Evolutionary conservation across 2,888 invertebrate genomes (phyloP), one percentile per base, ranked within the genome.

Genomic region (Agrenia bidenticulata): DNA sequence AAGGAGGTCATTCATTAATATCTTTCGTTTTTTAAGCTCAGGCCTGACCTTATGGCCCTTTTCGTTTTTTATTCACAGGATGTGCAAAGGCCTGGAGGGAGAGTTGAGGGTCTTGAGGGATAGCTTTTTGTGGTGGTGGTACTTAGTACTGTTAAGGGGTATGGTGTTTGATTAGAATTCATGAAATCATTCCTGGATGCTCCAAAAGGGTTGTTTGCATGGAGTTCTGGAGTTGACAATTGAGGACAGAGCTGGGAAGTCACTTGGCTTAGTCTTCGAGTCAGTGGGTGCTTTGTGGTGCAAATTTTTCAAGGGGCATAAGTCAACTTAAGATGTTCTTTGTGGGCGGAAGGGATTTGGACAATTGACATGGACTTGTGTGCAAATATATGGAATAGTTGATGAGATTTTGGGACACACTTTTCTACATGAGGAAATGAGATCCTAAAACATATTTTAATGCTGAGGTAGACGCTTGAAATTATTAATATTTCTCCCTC

Each of bases 251-350:
- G n/a, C n/a, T 17, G 17, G 19, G 24, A 15, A 51, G 51, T 51
- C 51, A 51, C 51, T 51, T 23, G 51, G 7, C 24, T 19, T 51
- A 51, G 23, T 5, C 45, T 11, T 51, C 21, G 51, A 23, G 9
- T 51, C 23, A 23, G 17, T 51, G 51, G 24, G 15, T 15, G 7
- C 51, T 51, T 51, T 51, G 51, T 51, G 13, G 23, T 51, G 51
- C 13, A 51, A 51, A 51, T 51, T 51, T 49, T 23, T 32, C 32
- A 32, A 51, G 19, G 21, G 24, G 51, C 17, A 51, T 51, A 13
- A 17, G 13, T 51, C 23, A 51, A 51, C 51, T 51, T 19, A 23
- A 24, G 17, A 24, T 15, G 5, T 23, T 4, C 4, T 9, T 17
- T 15, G 45, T 17, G 17, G 45, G 39, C 9, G 17, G 49, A 49